A percentile compares a stretch with the other conserved stretches of the same genome.
phyloP scores from a whole-genome alignment of 2,888 invertebrate species.

The Pocota personata region DNA sequence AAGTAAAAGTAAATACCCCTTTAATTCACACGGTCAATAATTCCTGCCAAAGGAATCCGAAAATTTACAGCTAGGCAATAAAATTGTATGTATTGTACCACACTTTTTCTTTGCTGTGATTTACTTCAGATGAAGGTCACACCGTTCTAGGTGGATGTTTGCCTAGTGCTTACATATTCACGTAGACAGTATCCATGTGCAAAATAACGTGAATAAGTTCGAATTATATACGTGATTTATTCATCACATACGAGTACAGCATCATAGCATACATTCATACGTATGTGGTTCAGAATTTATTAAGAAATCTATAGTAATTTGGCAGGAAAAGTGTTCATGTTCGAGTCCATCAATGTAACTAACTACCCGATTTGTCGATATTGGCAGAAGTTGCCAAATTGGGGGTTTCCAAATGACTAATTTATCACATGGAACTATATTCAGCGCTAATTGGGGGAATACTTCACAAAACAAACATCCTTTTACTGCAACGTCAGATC shows the following conservation, averaged over 20 bases:
- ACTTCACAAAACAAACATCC: background rate
- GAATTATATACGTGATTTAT: constrained; percentile 1
- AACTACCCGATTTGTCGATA: background rate
- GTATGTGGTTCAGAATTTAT: background rate
- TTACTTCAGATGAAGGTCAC: background rate
- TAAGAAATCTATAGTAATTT: background rate
- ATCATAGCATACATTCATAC: background rate
- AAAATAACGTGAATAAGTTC: background rate
- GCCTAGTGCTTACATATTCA: background rate
- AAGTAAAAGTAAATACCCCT: background rate
- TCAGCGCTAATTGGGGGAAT: background rate
- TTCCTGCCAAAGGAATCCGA: background rate
- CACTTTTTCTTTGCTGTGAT: background rate
- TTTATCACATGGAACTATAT: background rate
- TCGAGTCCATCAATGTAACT: background rate
- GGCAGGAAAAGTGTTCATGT: background rate
- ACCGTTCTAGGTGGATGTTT: background rate
- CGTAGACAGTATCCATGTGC: background rate
- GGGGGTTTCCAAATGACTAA: background rate
- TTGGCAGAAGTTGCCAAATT: background rate
- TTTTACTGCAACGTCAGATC: background rate
- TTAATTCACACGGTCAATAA: background rate
- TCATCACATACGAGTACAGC: background rate
- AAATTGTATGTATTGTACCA: background rate
- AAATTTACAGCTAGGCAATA: background rate